Base-by-base conservation (phyloP, 2,888 invertebrate genomes). In the Opisthograptis luteolata region DNA sequence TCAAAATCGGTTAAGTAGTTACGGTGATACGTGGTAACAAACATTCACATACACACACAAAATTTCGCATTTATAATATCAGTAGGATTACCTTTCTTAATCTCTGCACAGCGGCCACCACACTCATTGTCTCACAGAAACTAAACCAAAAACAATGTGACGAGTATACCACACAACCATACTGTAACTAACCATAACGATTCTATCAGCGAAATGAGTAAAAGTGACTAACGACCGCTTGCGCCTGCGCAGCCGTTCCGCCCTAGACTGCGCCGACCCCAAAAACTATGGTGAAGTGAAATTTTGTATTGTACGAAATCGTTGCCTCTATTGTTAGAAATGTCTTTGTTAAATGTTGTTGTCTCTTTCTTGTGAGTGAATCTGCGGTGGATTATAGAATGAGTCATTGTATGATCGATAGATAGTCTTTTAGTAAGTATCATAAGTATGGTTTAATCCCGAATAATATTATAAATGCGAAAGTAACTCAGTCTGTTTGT, bases 241-340 rank as follows among this genome's bases (percentile, higher is more conserved):
- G 14, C 0, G 32, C 32, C 32, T 37, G 31, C 7, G 10, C 31
- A 9, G 40, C 24, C 40, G 46, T 40, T 39, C 40, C 41, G 27
- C 28, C 37, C 3, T 13, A 5, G 48, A 42, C 9, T 17, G 24
- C 8, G 27, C 8, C 44, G 44, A 44, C 50, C 50, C 39, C 44
- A 30, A 44, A 43, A 45, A 45, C 35, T 44, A 51, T 40, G 50
- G 39, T n/a, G 10, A 31, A 25, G 50, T 44, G 50, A 50, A 50
- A 50, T 51, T 50, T 50, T 34, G 24, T 19, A 27, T 20, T 14
- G 19, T 5, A 25, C 2, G 2, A 39, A 12, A 27, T 13, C 13
- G n/a, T 22, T 22, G 20, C n/a, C 8, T n/a, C 35, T 25, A 36
- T 42, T 36, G 48, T 48, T 35, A 19, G 14, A 28, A 15, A 24